Base-by-base conservation (phyloP, 2,888 invertebrate species). In the Serrognathus titanus region DNA sequence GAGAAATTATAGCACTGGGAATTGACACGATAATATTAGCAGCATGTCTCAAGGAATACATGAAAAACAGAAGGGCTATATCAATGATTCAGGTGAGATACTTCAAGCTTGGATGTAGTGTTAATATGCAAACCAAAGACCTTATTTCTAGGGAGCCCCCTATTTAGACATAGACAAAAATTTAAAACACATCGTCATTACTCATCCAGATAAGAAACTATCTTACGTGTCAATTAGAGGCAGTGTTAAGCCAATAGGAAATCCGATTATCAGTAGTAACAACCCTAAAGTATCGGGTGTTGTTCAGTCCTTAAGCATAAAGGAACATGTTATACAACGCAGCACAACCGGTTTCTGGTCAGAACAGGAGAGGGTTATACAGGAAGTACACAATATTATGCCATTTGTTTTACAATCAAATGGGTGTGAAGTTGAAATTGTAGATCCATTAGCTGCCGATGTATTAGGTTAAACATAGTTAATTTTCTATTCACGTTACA, bases 281-380 rank as follows among this genome's bases (percentile, higher is more conserved):
- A 87, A 89, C 69, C 84, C 85, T 53, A 81, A 84, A 52, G 83
- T 91, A 2, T 85, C 85, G 16, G 92, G 92, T 41, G 92, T 92
- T 6, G 79, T 93, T 43, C 92, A 92, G 72, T 85, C 89, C 64
- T 80, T 92, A 51, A 87, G 88, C 68, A 85, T 92, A 46, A 89
- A 89, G 69, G 92, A 92, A 77, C 92, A 92, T 80, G 86, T 90
- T 4, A 85, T 91, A 61, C 88, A 90, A n/a, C 81, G 92, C 66
- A 89, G 87, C 36, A 86, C 89, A 4, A 87, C 89, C n/a, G 92
- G 92, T 3, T 92, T 91, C 77, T 92, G 92, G 92, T 86, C 89
- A 0, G 90, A 93, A 67, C 88, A 89, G 69, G 87, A 89, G 39
- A 84, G 89, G 62, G 85, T 88, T 1, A 86, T 94, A 59, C 88